Evolutionary conservation across 2,113 vertebrate species (phyloP).

Genomic region (Labeo catla): DNA sequence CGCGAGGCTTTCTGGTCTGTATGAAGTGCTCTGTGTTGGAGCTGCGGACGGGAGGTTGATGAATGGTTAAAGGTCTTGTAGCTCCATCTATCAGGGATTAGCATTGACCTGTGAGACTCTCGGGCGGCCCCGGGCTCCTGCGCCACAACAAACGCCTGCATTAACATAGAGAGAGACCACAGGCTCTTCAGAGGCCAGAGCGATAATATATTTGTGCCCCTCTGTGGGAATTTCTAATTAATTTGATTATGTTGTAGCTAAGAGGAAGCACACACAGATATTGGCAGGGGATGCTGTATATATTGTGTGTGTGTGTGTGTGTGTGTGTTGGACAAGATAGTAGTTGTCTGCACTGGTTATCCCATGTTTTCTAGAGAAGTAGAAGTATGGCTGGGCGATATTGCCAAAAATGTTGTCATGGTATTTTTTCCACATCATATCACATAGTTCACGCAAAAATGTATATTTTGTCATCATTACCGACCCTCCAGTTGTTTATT

Average conservation of each 20-base stretch:
- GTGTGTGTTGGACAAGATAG: neutral
- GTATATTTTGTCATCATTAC: neutral
- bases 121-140: constrained; percentile 69
- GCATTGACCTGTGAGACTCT: constrained; percentile 75
- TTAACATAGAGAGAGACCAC: constrained; percentile 73
- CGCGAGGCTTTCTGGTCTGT: constrained; percentile 65
- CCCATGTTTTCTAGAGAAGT: neutral
- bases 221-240: constrained; percentile 52
- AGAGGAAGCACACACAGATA: neutral
- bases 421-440: no score
- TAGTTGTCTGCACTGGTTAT: neutral
- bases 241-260: constrained; percentile 39
- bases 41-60: constrained; percentile 69
- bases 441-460: neutral
- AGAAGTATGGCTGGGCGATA: neutral
- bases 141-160: constrained; percentile 62
- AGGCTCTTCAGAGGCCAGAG: constrained; percentile 67
- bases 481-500: no score
- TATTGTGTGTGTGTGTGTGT: constrained; percentile 5
- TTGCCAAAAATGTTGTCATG: neutral
- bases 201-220: constrained; percentile 72
- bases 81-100: constrained; percentile 80
- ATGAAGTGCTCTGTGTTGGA: constrained; percentile 74
- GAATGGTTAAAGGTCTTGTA: constrained; percentile 74
- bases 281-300: neutral